phyloP scores from a whole-genome alignment of 2,113 vertebrate genomes.

The Hirundichthys speculiger region DNA sequence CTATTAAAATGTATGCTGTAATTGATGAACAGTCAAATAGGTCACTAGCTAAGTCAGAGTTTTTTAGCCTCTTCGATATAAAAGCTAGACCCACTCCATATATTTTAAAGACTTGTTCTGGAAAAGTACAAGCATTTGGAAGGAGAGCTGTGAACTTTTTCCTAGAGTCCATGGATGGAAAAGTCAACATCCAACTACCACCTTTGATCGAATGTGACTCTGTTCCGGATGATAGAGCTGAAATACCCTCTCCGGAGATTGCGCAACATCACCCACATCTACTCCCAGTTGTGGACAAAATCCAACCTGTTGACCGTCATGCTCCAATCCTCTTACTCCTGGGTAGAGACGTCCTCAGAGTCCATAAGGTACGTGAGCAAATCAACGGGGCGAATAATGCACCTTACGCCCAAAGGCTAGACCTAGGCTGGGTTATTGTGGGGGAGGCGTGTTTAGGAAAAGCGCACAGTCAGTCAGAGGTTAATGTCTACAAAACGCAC shows the following conservation, averaged over 20 bases:
- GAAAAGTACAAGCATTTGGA: background rate
- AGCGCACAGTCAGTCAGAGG: background rate
- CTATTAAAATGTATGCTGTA: background rate
- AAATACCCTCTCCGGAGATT: constrained; percentile 1
- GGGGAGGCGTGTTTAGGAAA: background rate
- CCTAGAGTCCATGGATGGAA: constrained; percentile 7
- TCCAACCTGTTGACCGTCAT: no score
- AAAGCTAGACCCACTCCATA: background rate
- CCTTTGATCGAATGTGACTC: constrained; percentile 4
- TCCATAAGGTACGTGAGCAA: constrained; percentile 17
- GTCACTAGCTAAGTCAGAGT: constrained; percentile 1
- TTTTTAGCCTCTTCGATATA: background rate
- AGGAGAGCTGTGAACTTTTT: constrained; percentile 1
- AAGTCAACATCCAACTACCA: background rate
- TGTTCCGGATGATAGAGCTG: background rate
- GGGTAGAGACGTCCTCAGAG: constrained; percentile 9
- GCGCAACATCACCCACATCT: background rate
- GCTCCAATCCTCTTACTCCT: constrained; percentile 7
- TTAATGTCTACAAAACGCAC: background rate
- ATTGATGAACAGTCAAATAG: no score
- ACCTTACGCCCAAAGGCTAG: constrained; percentile 7
- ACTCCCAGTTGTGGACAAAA: background rate
- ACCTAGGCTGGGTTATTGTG: background rate
- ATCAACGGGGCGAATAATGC: constrained; percentile 6
- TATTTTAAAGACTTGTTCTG: background rate